A percentile compares a stretch with the other conserved stretches of the same genome.
Conservation (phyloP, 1,140 invertebrate genomes). For the Bombus pyrosoma region DNA sequence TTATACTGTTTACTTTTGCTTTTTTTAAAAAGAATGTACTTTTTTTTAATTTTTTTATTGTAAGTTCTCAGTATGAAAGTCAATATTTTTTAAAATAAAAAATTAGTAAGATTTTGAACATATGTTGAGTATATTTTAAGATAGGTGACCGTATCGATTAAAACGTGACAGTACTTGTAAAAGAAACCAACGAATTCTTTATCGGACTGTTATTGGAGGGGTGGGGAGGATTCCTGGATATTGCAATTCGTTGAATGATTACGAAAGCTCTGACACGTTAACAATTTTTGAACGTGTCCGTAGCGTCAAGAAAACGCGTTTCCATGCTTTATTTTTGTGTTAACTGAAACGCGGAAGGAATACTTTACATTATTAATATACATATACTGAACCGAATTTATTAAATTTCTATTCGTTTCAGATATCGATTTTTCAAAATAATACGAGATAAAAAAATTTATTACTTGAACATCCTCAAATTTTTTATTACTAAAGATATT, state of each 20-base stretch:
- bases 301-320: constrained; percentile 1
- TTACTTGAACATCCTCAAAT: neutral
- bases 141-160: neutral
- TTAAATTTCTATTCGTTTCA: neutral
- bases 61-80: neutral
- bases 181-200: neutral
- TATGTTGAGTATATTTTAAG: neutral
- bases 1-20: neutral
- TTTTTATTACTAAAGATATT: neutral
- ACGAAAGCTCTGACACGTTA: constrained; percentile 30
- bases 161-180: neutral
- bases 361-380: constrained; percentile 25
- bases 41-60: neutral
- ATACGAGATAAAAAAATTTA: neutral
- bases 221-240: neutral
- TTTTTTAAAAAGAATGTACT: neutral
- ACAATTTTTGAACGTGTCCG: constrained; percentile 40
- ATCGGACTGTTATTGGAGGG: neutral
- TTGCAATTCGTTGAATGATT: constrained; percentile 36
- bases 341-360: constrained; percentile 17
- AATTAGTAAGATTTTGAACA: neutral
- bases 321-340: constrained; percentile 43
- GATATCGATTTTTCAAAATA: neutral
- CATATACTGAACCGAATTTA: neutral
- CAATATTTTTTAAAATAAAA: neutral